Percentiles rank a stretch among this genome's conserved stretches.
These are phyloP conservation scores for Aythya baeri DNA, from an alignment of 2,113 vertebrate genomes.

Conservation along the genomic window DNA sequence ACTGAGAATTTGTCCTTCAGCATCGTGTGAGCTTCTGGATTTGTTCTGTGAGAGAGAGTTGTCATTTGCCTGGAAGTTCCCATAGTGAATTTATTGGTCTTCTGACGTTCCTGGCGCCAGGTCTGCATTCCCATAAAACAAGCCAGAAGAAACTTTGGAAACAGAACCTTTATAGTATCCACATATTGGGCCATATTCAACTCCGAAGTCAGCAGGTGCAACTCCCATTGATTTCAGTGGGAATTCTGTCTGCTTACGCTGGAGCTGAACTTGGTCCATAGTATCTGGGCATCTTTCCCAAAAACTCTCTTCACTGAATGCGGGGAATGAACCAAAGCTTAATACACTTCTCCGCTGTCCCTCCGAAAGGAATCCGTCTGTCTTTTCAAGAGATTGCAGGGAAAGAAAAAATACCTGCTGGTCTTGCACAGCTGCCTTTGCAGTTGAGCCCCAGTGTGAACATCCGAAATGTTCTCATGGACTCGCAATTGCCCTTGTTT, in stretches of 20 bases:
- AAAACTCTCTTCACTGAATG: constrained; percentile 44
- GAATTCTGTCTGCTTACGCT: constrained; percentile 55
- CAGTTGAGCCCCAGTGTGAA: background rate
- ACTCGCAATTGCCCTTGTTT: background rate
- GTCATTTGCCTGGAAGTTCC: constrained; percentile 65
- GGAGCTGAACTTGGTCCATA: constrained; percentile 55
- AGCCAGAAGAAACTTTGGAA: constrained; percentile 64
- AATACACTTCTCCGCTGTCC: constrained; percentile 23
- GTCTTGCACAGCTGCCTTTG: background rate
- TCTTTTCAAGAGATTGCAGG: constrained; percentile 22
- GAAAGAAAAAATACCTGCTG: constrained; percentile 35
- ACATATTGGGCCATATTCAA: constrained; percentile 55
- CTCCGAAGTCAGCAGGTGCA: constrained; percentile 63
- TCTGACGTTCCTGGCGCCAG: constrained; percentile 54
- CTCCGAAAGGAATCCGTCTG: constrained; percentile 27
- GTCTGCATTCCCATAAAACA: constrained; percentile 62
- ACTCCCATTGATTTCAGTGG: constrained; percentile 57
- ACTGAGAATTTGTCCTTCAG: constrained; percentile 47
- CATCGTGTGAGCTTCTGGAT: constrained; percentile 45
- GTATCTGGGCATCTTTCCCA: constrained; percentile 53
- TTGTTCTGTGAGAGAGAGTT: background rate
- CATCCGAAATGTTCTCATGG: background rate
- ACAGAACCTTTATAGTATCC: constrained; percentile 54
- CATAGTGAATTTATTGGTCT: constrained; percentile 59
- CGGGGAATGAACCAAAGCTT: constrained; percentile 51